phyloP scores from a whole-genome alignment of 2,113 vertebrate species.

The Rutilus rutilus region DNA sequence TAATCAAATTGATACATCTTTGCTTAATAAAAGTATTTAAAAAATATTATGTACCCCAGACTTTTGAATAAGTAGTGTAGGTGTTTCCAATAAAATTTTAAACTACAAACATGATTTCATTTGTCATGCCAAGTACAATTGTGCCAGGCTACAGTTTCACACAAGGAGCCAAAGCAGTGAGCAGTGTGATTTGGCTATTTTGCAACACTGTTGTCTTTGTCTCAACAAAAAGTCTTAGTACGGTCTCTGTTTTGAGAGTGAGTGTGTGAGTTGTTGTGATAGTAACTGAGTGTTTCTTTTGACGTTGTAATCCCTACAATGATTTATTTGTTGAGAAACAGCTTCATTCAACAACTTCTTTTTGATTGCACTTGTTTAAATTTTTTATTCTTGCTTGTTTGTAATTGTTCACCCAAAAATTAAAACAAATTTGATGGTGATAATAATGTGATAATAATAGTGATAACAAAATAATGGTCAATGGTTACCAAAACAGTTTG shows the following conservation, averaged over 20 bases:
- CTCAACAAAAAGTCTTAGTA: conserved; percentile 54
- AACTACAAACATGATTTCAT: not conserved
- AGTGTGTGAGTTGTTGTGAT: conserved; percentile 18
- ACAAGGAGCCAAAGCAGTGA: conserved; percentile 29
- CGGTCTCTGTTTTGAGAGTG: conserved; percentile 51
- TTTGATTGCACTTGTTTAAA: not conserved
- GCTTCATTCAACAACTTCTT: too few species aligned
- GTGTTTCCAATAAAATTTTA: not conserved
- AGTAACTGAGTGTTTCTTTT: not conserved
- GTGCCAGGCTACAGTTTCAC: conserved; percentile 58
- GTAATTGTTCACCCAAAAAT: not conserved
- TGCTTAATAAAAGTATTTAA: too few species aligned
- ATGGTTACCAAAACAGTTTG: not conserved
- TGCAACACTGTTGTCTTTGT: conserved; percentile 71
- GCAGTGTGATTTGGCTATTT: conserved; percentile 29
- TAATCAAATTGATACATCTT: not conserved
- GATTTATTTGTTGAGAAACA: not conserved
- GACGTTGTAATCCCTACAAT: conserved; percentile 14
- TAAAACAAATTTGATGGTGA: too few species aligned
- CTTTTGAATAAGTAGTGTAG: too few species aligned
- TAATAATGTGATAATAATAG: too few species aligned
- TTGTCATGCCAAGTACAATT: conserved; percentile 28
- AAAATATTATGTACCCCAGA: too few species aligned
- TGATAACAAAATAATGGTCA: not conserved
- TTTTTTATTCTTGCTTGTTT: not conserved